Conservation (phyloP, 2,797 vertebrate species). For the Spatula clypeata region DNA sequence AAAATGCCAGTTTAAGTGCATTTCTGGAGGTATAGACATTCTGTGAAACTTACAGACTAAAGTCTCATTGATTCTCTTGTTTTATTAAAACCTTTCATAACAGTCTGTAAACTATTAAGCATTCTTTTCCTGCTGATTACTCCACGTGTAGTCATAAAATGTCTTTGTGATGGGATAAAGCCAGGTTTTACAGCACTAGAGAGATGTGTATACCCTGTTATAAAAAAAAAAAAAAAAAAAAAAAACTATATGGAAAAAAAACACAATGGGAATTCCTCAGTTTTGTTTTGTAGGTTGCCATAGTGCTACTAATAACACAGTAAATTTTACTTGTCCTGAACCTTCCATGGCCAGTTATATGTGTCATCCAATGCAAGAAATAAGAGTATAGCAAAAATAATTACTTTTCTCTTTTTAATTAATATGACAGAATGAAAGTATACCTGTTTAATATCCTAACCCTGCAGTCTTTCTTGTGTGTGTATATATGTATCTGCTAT, state of each 20-base stretch:
- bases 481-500: neutral
- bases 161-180: neutral
- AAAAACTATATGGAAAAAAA: no score
- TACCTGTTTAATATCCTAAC: neutral
- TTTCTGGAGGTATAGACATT: neutral
- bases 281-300: neutral
- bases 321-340: neutral
- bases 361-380: neutral
- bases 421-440: neutral
- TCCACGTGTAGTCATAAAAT: slow-evolving; percentile 1
- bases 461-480: neutral
- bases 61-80: neutral
- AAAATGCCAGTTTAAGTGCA: neutral
- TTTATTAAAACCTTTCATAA: neutral
- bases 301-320: neutral
- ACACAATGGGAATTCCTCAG: neutral
- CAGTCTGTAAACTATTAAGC: neutral
- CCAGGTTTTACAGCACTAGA: neutral
- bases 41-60: neutral
- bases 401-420: neutral
- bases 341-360: neutral
- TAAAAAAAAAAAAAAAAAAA: neutral
- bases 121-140: neutral
- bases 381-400: neutral
- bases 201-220: neutral